Evolutionary conservation across 2,113 vertebrate species (phyloP).

Genomic region (Cochlearius cochlearius): DNA sequence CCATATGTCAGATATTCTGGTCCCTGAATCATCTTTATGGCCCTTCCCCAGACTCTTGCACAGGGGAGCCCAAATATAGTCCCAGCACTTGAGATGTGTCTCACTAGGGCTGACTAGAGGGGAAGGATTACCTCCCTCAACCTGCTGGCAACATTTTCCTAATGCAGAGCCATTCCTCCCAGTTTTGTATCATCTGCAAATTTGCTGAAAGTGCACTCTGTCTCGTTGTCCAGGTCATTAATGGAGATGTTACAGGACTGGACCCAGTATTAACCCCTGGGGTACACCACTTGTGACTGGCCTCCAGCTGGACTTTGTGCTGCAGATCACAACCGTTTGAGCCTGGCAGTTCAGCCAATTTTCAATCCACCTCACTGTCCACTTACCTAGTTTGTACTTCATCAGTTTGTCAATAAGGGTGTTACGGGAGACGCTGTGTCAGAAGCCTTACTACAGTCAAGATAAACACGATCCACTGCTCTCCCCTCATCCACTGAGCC

Average conservation of each 20-base stretch:
- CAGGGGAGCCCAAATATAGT: neutral
- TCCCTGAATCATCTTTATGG: neutral
- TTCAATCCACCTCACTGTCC: neutral
- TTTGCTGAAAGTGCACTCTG: neutral
- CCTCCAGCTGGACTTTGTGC: neutral
- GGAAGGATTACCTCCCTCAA: neutral
- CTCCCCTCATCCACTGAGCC: neutral
- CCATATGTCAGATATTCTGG: neutral
- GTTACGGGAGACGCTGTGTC: neutral
- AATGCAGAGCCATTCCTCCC: neutral
- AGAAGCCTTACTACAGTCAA: neutral
- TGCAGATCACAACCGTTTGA: neutral
- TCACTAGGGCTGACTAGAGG: neutral
- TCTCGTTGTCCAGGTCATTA: neutral
- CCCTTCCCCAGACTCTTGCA: neutral
- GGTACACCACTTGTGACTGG: neutral
- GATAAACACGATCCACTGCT: neutral
- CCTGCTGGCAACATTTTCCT: rapidly evolving
- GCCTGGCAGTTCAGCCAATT: neutral
- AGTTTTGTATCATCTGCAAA: neutral
- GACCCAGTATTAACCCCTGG: no score
- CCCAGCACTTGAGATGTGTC: neutral
- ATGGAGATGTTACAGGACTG: neutral
- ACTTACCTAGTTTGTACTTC: neutral
- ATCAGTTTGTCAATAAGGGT: neutral